These are phyloP conservation scores for Icerya purchasi DNA, from an alignment of 2,888 invertebrate genomes.

Conservation along the genomic window DNA sequence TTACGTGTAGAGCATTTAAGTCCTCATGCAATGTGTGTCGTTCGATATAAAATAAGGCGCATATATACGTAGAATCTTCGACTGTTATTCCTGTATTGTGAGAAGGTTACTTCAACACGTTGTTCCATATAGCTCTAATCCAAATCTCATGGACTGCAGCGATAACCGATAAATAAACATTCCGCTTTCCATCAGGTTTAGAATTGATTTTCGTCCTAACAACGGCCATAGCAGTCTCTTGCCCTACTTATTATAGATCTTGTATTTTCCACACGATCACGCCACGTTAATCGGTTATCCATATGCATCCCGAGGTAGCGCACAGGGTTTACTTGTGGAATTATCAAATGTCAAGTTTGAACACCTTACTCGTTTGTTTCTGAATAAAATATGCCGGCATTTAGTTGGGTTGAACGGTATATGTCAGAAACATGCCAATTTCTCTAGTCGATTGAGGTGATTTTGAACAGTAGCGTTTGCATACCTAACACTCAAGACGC, in stretches of 20 bases:
- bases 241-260: not conserved
- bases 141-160: not conserved
- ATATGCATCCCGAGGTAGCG: not conserved
- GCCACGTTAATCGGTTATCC: not conserved
- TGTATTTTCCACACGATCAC: not conserved
- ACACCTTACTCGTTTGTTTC: too few relatives aligned
- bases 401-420: too few relatives aligned
- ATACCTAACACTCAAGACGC: too few relatives aligned
- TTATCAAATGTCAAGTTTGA: not conserved
- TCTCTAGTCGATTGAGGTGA: too few relatives aligned
- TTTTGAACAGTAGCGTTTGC: too few relatives aligned
- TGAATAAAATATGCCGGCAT: too few relatives aligned
- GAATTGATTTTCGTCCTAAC: not conserved
- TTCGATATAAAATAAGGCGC: too few relatives aligned
- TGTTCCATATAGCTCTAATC: not conserved
- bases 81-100: not conserved
- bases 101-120: not conserved
- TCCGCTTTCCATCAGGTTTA: not conserved
- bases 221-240: not conserved
- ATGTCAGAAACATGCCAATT: too few relatives aligned
- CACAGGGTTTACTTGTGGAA: not conserved
- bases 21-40: too few relatives aligned
- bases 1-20: too few relatives aligned
- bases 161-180: not conserved
- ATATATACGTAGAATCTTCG: not conserved